phyloP scores from a whole-genome alignment of 2,797 vertebrate species.

The Prionace glauca region DNA sequence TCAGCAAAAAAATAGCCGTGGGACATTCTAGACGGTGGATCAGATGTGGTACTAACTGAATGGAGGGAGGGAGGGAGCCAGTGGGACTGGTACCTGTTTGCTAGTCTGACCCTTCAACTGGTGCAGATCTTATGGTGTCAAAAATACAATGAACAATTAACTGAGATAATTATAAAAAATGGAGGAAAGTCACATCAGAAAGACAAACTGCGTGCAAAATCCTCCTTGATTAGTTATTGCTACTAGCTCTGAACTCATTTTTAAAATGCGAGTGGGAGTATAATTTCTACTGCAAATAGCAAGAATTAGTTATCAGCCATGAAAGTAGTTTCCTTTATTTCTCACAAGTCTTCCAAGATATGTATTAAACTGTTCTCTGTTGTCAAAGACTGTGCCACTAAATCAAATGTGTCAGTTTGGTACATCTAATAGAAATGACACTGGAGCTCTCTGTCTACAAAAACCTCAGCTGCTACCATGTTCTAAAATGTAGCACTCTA shows the following conservation, averaged over 20 bases:
- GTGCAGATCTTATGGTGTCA: background rate
- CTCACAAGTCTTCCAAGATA: background rate
- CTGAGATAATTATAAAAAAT: background rate
- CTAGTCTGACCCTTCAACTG: background rate
- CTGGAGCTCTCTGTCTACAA: background rate
- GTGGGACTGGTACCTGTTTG: background rate
- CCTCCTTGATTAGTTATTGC: slow-evolving; percentile 16
- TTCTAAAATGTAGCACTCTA: background rate
- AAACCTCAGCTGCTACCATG: background rate
- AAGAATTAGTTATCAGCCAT: background rate
- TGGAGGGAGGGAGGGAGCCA: background rate
- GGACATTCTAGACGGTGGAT: background rate
- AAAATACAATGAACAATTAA: slow-evolving; percentile 4
- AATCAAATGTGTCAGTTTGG: background rate
- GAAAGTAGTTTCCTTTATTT: slow-evolving; percentile 9
- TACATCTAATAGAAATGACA: background rate
- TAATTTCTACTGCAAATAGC: background rate
- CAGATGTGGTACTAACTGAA: background rate
- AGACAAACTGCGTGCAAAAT: background rate
- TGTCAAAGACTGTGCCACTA: background rate
- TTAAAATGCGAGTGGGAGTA: background rate
- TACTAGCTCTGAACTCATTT: background rate
- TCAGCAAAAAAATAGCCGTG: background rate
- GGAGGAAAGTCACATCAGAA: background rate
- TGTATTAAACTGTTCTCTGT: background rate